Percentiles rank a stretch among this genome's conserved stretches.
phyloP scores from a whole-genome alignment of 64 coral and sea anemone species.

The Porites lutea region DNA sequence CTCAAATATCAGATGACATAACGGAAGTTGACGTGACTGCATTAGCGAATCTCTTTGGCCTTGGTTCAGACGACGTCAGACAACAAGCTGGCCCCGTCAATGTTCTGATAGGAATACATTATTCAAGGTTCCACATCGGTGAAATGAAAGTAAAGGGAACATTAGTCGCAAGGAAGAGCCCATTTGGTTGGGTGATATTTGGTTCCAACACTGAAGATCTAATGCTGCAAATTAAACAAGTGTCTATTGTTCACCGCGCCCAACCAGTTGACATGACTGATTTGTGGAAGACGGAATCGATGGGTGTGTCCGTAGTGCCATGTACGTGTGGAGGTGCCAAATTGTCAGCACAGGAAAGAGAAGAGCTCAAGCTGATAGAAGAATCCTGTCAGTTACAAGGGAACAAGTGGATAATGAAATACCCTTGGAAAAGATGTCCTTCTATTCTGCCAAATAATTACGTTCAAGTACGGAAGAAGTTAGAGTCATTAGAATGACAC shows the following conservation, averaged over 20 bases:
- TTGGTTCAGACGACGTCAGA: neutral
- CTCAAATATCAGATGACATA: constrained; percentile 49
- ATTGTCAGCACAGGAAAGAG: constrained; percentile 11
- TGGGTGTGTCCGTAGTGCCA: constrained; percentile 60
- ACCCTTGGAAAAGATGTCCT: constrained; percentile 34
- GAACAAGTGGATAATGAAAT: constrained; percentile 41
- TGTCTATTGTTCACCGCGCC: neutral
- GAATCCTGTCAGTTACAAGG: constrained; percentile 38
- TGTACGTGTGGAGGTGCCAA: constrained; percentile 29
- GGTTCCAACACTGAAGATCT: constrained; percentile 15
- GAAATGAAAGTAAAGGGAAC: constrained; percentile 65
- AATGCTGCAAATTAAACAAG: neutral
- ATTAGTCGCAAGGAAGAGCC: constrained; percentile 59
- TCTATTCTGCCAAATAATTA: constrained; percentile 33
- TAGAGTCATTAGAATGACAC: neutral
- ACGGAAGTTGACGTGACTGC: constrained; percentile 25
- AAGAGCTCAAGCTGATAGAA: constrained; percentile 42
- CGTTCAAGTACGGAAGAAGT: constrained; percentile 22
- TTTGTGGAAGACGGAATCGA: constrained; percentile 76
- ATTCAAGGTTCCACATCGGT: constrained; percentile 56
- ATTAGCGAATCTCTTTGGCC: constrained; percentile 38
- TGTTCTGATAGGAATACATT: constrained; percentile 72
- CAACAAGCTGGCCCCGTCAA: constrained; percentile 60
- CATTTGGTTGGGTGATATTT: constrained; percentile 77
- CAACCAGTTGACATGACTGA: constrained; percentile 62